These are phyloP conservation scores for Caenorhabditis inopinata DNA, from an alignment of 1,140 invertebrate genomes.

Conservation along the genomic window DNA sequence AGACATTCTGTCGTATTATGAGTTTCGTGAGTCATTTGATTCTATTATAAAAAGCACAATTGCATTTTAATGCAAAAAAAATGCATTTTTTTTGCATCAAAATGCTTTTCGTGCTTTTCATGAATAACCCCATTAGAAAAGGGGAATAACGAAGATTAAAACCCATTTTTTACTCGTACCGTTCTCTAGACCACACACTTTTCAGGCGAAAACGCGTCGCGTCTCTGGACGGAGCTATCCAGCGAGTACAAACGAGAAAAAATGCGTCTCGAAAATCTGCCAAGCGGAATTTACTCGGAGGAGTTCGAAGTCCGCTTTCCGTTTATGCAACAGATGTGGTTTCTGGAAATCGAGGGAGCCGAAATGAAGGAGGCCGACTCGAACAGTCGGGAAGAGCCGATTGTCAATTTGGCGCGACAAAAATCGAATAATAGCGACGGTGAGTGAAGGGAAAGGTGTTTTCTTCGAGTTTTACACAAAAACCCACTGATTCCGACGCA, in stretches of 20 bases:
- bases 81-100: no score
- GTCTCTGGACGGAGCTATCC: neutral
- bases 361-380: conserved; percentile 13
- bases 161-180: no score
- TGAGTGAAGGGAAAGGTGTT: no score
- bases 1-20: no score
- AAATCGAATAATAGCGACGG: neutral
- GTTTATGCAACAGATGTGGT: conserved; percentile 22
- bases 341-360: neutral
- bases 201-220: conserved; percentile 2
- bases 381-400: neutral
- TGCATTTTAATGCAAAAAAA: no score
- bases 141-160: no score
- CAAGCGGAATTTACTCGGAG: neutral
- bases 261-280: neutral
- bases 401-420: conserved; percentile 4
- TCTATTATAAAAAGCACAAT: no score
- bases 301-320: conserved; percentile 1
- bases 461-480: no score
- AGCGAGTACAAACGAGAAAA: conserved; percentile 12
- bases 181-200: neutral
- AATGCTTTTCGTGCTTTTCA: no score
- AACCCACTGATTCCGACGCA: no score
- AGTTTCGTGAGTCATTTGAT: no score
- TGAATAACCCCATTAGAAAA: no score